Evolutionary conservation across 2,797 vertebrate genomes (phyloP).

Genomic region (Phalanger gymnotis): DNA sequence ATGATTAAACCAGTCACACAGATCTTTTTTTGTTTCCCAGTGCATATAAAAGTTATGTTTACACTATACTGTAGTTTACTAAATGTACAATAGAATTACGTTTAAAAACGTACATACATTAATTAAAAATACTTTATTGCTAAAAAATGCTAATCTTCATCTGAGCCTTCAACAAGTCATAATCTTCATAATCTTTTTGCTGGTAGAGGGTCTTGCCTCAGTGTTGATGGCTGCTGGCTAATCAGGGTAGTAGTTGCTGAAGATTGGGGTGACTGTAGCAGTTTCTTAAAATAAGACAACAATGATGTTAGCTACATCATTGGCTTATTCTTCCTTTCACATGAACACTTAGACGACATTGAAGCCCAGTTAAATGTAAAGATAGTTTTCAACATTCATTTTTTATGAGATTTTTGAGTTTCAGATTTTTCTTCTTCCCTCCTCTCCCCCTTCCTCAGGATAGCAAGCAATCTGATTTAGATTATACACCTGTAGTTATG

Average conservation of each 20-base stretch:
- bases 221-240: background rate
- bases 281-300: background rate
- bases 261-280: background rate
- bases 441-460: background rate
- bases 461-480: background rate
- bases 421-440: background rate
- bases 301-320: background rate
- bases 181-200: background rate
- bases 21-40: background rate
- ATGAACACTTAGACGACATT: background rate
- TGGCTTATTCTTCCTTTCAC: background rate
- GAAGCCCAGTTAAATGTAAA: background rate
- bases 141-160: background rate
- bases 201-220: background rate
- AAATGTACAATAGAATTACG: background rate
- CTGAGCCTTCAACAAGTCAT: background rate
- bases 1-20: background rate
- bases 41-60: background rate
- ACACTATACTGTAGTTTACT: background rate
- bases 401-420: background rate
- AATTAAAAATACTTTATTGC: background rate
- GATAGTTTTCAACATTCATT: background rate
- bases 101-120: background rate
- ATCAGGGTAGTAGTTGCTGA: background rate
- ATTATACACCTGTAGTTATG: background rate